These are phyloP conservation scores for Poecile atricapillus DNA, from an alignment of 2,113 vertebrate species.

Conservation along the genomic window DNA sequence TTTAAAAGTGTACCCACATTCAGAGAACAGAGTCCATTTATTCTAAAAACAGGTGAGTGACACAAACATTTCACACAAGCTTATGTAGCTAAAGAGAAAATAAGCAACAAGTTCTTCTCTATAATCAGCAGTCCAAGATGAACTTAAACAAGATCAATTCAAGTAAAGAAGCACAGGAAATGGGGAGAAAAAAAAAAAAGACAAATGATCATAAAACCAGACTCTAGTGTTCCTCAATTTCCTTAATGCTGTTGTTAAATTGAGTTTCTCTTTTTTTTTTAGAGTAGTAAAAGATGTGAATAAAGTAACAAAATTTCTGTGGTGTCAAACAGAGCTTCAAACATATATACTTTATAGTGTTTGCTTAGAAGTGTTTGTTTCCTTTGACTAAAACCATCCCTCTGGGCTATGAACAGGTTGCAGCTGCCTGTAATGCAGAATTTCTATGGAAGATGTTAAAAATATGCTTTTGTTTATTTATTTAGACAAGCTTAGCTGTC, in stretches of 20 bases:
- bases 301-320: background rate
- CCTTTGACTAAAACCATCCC: background rate
- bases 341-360: background rate
- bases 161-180: background rate
- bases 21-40: background rate
- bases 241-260: background rate
- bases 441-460: background rate
- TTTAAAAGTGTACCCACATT: background rate
- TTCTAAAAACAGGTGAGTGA: background rate
- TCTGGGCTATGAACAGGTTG: background rate
- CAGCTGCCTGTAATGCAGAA: background rate
- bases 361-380: background rate
- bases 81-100: background rate
- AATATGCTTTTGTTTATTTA: background rate
- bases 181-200: accelerated
- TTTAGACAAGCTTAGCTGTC: background rate
- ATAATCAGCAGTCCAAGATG: background rate
- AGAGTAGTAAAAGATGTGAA: background rate
- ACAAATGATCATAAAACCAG: background rate
- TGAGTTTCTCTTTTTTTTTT: background rate
- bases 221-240: background rate
- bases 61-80: background rate
- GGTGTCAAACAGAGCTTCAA: background rate
- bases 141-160: background rate
- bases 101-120: background rate